Conservation (phyloP, 2,113 vertebrate species). For the Channa maculata region DNA sequence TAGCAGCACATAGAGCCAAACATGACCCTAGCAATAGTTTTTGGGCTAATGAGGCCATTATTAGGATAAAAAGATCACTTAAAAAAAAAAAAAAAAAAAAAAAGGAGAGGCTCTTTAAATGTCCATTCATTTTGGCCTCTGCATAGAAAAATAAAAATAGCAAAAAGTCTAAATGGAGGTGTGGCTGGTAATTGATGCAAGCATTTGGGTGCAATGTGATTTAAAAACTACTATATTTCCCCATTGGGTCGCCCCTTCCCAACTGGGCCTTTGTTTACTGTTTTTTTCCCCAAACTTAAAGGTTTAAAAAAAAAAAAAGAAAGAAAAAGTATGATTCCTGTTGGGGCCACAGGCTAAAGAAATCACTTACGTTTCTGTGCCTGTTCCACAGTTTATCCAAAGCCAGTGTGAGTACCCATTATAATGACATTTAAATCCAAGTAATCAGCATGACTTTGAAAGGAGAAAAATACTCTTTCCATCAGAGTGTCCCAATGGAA, state of each 20-base stretch:
- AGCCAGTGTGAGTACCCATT: conserved; percentile 1
- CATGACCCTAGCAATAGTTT: conserved; percentile 81
- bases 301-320: too few relatives aligned
- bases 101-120: conserved; percentile 35
- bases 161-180: conserved; percentile 11
- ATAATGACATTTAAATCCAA: conserved; percentile 9
- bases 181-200: conserved; percentile 44
- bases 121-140: conserved; percentile 46
- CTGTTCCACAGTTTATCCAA: not conserved
- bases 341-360: too few relatives aligned
- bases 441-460: conserved; percentile 1
- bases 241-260: too few relatives aligned
- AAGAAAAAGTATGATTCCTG: too few relatives aligned
- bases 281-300: conserved; percentile 4
- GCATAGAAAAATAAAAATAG: conserved; percentile 55
- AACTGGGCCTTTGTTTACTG: not conserved
- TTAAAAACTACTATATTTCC: not conserved
- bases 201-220: conserved; percentile 18
- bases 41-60: conserved; percentile 84
- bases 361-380: too few relatives aligned
- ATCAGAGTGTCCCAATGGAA: too few relatives aligned
- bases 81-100: conserved; percentile 25
- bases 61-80: conserved; percentile 20
- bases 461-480: not conserved
- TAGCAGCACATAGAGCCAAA: conserved; percentile 93